These are phyloP conservation scores for Apeira syringaria DNA, from an alignment of 2,888 invertebrate genomes.

Conservation along the genomic window DNA sequence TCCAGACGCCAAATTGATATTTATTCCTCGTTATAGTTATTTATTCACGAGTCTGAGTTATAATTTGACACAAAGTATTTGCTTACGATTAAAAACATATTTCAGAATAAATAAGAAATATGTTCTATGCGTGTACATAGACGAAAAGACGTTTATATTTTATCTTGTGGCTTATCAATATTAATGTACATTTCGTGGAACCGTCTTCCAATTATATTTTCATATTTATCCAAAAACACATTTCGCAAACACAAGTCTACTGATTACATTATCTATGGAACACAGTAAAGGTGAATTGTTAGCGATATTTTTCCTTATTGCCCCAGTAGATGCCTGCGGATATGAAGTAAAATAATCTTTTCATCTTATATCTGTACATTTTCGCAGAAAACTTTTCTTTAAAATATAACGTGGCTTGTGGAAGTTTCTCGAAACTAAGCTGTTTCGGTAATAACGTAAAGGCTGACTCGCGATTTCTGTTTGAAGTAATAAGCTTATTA, in stretches of 20 bases:
- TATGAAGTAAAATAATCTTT: background rate
- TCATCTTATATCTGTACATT: background rate
- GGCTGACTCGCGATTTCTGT: background rate
- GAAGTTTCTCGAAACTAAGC: conserved; percentile 5
- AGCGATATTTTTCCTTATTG: conserved; percentile 3
- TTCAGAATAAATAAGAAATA: background rate
- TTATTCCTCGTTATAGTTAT: too few relatives aligned
- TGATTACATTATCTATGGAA: conserved; percentile 11
- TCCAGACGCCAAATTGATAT: too few relatives aligned
- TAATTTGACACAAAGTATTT: background rate
- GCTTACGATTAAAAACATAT: background rate
- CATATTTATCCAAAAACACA: conserved; percentile 1
- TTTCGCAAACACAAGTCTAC: background rate
- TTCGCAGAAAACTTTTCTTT: conserved; percentile 1
- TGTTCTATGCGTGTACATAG: background rate
- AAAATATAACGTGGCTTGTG: background rate
- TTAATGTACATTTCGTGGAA: conserved; percentile 1
- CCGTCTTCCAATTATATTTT: conserved; percentile 9
- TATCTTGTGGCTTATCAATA: conserved; percentile 1
- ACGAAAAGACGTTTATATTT: background rate
- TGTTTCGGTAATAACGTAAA: background rate
- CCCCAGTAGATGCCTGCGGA: background rate
- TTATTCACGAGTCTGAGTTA: too few relatives aligned
- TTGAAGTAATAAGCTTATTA: conserved; percentile 9
- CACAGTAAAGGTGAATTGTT: conserved; percentile 6